Evolutionary conservation across 2,888 invertebrate genomes (phyloP).

Genomic region (Strigamia crassipes): DNA sequence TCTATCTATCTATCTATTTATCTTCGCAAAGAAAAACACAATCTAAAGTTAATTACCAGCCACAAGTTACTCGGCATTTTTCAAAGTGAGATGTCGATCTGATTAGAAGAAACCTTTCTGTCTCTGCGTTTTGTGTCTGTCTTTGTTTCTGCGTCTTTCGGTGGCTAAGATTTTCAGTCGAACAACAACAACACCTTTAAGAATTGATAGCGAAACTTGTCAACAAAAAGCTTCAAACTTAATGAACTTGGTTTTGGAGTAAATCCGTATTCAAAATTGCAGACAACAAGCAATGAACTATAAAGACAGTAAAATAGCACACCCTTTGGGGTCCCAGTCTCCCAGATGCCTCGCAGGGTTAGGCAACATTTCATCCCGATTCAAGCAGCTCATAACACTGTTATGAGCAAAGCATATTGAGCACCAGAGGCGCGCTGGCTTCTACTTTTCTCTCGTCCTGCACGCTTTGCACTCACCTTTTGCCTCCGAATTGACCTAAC

Average conservation of each 20-base stretch:
- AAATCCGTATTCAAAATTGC: not conserved
- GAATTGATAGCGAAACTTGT: not conserved
- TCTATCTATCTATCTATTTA: too few species aligned
- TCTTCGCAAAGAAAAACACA: too few species aligned
- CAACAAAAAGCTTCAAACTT: not conserved
- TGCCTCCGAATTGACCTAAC: slow-evolving; percentile 15
- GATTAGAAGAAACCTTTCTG: too few species aligned
- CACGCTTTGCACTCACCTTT: not conserved
- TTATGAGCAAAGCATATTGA: not conserved
- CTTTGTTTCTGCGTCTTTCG: too few species aligned
- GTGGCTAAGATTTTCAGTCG: too few species aligned
- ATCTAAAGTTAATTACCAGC: too few species aligned
- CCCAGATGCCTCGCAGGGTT: not conserved
- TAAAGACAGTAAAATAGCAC: not conserved
- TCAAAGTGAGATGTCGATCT: too few species aligned
- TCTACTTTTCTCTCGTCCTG: not conserved
- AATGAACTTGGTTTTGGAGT: not conserved
- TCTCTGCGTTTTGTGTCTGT: too few species aligned
- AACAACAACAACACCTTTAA: slow-evolving; percentile 10
- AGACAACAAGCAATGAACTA: not conserved
- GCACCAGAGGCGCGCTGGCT: not conserved
- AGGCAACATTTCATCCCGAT: not conserved
- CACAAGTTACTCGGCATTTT: too few species aligned
- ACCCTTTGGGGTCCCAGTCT: not conserved
- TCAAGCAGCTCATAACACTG: not conserved